Evolutionary conservation across 2,113 vertebrate genomes (phyloP).

Genomic region (Scomber colias): DNA sequence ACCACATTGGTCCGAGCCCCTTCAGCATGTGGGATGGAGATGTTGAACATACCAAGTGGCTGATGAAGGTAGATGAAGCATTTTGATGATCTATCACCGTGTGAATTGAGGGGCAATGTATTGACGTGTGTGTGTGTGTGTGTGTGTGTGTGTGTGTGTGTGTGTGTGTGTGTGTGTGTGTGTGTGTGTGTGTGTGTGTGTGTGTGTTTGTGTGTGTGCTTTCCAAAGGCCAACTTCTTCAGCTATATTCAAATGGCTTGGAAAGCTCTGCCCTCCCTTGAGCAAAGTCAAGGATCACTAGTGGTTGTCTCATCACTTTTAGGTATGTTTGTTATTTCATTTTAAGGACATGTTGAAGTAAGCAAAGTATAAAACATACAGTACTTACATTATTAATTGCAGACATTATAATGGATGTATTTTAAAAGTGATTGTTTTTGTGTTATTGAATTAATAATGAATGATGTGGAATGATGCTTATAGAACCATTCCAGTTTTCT

Average conservation of each 20-base stretch:
- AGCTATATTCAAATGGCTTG: constrained; percentile 89
- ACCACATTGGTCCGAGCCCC: constrained; percentile 85
- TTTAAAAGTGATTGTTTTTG: too few species aligned
- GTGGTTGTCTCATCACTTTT: constrained; percentile 89
- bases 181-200: too few species aligned
- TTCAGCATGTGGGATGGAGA: constrained; percentile 86
- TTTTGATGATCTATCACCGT: not conserved
- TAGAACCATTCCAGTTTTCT: too few species aligned
- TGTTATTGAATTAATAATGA: too few species aligned
- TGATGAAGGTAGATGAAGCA: constrained; percentile 86
- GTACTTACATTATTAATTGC: not conserved
- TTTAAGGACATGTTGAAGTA: not conserved
- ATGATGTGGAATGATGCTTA: too few species aligned
- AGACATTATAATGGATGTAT: not conserved
- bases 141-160: not conserved
- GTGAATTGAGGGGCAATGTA: not conserved
- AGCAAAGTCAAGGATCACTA: constrained; percentile 85
- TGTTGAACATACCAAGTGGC: constrained; percentile 82
- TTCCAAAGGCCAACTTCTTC: constrained; percentile 90
- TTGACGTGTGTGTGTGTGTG: constrained; percentile 22
- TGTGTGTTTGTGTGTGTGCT: constrained; percentile 27
- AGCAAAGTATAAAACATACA: too few species aligned
- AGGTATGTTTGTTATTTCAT: constrained; percentile 77
- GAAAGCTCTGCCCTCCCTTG: constrained; percentile 85
- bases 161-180: too few species aligned